Evolutionary conservation across 2,797 vertebrate genomes (phyloP), one percentile per base, ranked within the genome.

Genomic region (Parauchenoglanis ngamensis): DNA sequence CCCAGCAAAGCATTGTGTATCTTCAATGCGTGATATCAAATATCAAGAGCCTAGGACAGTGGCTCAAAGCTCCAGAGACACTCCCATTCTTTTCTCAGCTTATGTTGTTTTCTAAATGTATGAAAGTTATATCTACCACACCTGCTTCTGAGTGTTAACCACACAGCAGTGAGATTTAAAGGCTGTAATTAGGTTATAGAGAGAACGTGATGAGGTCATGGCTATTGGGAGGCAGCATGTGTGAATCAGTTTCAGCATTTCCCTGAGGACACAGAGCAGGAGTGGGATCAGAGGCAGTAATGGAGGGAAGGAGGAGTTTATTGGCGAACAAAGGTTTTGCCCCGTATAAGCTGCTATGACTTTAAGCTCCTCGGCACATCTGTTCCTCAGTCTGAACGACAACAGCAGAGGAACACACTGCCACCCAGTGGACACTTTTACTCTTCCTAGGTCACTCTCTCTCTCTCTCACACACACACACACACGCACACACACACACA

Each of bases 181-280:
- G 57, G 56, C 79, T 85, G 65, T 85, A 87, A 87, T 88, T 88
- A 81, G 65, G 67, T 77, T 88, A 88, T 80, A 15, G 61, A 87
- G 61, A 49, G 81, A 84, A 83, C 52, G 61, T 70, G 79, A 84
- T 88, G 85, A 88, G 85, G 85, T 88, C 87, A 89, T 65, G 59
- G 67, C 59, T 72, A 2, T 65, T 23, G n/a, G 68, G 31, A 68
- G 52, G 28, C 35, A 31, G 7, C 25, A 40, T 85, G 85, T 91
- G 88, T 92, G 84, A 57, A 88, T 90, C 78, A 88, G 85, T 91
- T 89, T 76, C 88, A 91, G 89, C 86, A 87, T 85, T 89, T 92
- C 83, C 87, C 77, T 17, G 63, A 80, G 70, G 85, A 88, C 73
- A 87, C 4, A 49, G 54, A 79, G 63, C 15, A 13, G 83, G 25